Evolutionary conservation across 2,113 vertebrate genomes (phyloP).

Genomic region (Pterophyllum scalare): DNA sequence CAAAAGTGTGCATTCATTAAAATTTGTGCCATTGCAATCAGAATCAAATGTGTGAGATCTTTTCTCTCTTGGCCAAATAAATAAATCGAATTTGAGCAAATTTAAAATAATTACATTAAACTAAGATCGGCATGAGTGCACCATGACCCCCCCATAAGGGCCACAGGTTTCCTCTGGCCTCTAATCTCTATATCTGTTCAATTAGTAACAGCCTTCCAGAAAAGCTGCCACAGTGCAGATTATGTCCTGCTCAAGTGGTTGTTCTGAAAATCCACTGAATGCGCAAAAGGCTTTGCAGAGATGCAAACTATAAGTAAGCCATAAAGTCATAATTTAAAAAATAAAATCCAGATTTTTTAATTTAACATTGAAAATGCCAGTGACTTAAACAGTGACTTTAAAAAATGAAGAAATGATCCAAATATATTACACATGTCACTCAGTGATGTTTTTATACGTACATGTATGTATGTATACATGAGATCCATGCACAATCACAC

Average conservation of each 20-base stretch:
- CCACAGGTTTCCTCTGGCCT: background rate
- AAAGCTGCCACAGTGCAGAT: slow-evolving; percentile 44
- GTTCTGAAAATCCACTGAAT: slow-evolving; percentile 23
- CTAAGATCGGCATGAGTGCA: slow-evolving; percentile 32
- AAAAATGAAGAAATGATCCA: background rate
- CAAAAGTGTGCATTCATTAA: background rate
- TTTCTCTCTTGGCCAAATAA: background rate
- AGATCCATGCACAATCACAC: background rate
- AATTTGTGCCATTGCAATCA: background rate
- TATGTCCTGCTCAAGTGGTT: background rate
- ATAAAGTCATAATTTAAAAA: background rate
- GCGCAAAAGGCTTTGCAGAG: background rate
- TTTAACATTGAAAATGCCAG: background rate
- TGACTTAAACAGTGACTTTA: background rate
- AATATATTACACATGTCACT: background rate
- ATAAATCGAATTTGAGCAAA: slow-evolving; percentile 13
- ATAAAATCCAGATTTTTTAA: background rate
- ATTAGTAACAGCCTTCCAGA: slow-evolving; percentile 44
- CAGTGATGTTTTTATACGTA: background rate
- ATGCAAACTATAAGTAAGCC: background rate
- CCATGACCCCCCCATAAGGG: background rate
- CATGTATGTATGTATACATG: background rate
- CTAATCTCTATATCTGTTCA: slow-evolving; percentile 55
- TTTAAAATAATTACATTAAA: slow-evolving; percentile 28
- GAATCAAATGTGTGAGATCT: background rate